These are phyloP conservation scores for Hydrocynus forskahlii DNA, from an alignment of 2,797 vertebrate species.

Conservation along the genomic window DNA sequence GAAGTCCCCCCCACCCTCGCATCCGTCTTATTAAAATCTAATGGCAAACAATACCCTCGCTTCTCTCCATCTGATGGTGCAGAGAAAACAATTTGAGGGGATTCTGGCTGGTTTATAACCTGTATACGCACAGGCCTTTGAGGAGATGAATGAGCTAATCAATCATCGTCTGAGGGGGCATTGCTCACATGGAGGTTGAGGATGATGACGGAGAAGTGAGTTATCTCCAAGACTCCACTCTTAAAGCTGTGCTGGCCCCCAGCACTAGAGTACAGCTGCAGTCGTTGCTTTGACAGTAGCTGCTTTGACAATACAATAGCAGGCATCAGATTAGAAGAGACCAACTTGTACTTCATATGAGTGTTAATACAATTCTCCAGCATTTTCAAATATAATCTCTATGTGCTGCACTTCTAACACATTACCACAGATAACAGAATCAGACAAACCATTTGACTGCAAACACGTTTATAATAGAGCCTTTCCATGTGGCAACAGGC, in stretches of 20 bases:
- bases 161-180: conserved; percentile 14
- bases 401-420: neutral
- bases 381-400: neutral
- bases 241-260: neutral
- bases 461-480: neutral
- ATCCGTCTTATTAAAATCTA: conserved; percentile 45
- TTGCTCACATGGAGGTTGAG: conserved; percentile 14
- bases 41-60: conserved; percentile 32
- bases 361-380: neutral
- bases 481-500: no score
- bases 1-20: conserved; percentile 22
- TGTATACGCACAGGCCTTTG: conserved; percentile 25
- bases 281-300: neutral
- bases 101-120: conserved; percentile 26
- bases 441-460: neutral
- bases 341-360: neutral
- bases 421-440: neutral
- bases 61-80: conserved; percentile 26
- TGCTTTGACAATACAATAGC: neutral
- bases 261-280: neutral
- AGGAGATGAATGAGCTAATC: conserved; percentile 30
- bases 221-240: conserved; percentile 13
- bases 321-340: neutral
- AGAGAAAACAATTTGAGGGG: conserved; percentile 40
- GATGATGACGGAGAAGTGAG: conserved; percentile 3